phyloP scores from a whole-genome alignment of 1,140 invertebrate genomes.

The Chironomus tepperi region DNA sequence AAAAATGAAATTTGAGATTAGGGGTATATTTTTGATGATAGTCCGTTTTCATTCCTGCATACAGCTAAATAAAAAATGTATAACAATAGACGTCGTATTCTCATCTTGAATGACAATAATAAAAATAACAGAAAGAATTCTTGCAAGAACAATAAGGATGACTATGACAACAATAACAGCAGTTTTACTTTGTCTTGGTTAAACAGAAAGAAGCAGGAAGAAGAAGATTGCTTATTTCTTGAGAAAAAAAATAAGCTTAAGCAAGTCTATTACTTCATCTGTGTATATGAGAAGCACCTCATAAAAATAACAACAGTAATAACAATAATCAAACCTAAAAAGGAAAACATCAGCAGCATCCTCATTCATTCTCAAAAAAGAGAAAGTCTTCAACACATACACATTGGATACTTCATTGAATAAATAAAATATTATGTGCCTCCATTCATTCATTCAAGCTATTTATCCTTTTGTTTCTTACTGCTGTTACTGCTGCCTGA shows the following conservation, averaged over 20 bases:
- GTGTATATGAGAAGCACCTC: background rate
- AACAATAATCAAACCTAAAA: conserved; percentile 4
- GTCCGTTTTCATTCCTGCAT: background rate
- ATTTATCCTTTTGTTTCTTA: background rate
- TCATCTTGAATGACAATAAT: background rate
- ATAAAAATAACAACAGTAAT: conserved; percentile 17
- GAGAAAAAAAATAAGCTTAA: no score
- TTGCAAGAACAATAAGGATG: background rate
- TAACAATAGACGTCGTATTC: background rate
- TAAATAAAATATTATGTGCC: conserved; percentile 22
- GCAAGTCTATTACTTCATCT: no score
- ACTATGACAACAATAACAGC: background rate
- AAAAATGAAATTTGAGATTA: background rate
- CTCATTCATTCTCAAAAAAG: background rate
- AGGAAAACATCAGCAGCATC: background rate
- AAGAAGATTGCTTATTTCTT: no score
- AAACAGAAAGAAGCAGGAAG: no score
- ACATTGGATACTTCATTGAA: background rate
- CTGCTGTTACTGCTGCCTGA: background rate
- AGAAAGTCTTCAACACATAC: background rate
- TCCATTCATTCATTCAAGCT: background rate
- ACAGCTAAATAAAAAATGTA: background rate
- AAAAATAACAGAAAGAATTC: background rate
- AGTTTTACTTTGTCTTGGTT: background rate
- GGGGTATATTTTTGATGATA: background rate